phyloP scores from a whole-genome alignment of 2,797 vertebrate genomes.

The Todus mexicanus region DNA sequence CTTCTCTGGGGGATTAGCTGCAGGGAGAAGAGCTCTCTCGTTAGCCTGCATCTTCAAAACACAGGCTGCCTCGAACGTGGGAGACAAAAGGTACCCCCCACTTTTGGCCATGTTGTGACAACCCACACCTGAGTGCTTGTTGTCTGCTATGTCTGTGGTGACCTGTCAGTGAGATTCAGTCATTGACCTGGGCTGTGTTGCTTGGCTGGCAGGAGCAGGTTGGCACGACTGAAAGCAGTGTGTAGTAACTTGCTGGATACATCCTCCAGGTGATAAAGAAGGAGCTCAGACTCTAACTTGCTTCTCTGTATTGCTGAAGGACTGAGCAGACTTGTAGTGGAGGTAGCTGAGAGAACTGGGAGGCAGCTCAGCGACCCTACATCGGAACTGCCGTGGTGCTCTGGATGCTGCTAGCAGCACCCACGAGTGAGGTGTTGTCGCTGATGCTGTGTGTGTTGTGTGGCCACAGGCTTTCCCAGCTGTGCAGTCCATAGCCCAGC shows the following conservation, averaged over 20 bases:
- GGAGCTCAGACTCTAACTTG: background rate
- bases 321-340: background rate
- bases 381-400: background rate
- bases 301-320: background rate
- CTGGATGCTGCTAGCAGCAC: accelerated
- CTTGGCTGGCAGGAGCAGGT: background rate
- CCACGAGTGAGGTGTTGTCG: background rate
- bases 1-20: background rate
- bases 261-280: background rate
- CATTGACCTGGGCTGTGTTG: background rate
- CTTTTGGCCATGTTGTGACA: background rate
- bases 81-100: background rate
- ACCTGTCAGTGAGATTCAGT: background rate
- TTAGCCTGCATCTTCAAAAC: background rate
- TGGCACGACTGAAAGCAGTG: background rate
- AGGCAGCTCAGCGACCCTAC: background rate
- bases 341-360: background rate
- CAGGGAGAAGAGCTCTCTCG: background rate
- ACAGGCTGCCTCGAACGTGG: background rate
- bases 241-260: background rate
- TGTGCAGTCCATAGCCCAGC: background rate
- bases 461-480: background rate
- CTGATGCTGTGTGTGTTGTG: background rate
- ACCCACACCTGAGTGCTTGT: accelerated
- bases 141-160: no score